Base-by-base conservation (phyloP, 2,888 invertebrate genomes). In the Drosophila koepferae region DNA sequence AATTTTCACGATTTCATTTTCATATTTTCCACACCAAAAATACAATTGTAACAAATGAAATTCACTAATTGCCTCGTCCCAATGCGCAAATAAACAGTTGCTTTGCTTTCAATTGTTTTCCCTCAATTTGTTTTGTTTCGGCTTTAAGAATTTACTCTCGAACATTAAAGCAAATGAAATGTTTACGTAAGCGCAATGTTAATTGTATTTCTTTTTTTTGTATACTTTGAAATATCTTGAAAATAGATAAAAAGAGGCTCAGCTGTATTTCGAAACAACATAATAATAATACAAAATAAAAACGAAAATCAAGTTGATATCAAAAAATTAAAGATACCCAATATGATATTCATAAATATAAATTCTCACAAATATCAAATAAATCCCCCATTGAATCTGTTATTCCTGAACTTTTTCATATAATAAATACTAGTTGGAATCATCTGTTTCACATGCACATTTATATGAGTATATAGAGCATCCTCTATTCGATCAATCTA, bases 31-130 rank as follows among this genome's bases (percentile, higher is more conserved):
- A 46, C 40, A 43, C 28, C 18, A 46, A 34, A 56, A 41, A 60
- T 38, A 54, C 16, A 54, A 38, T 36, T 64, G 68, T 60, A 62
- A 69, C 80, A 74, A 74, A 75, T 63, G 86, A 83, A 81, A 73
- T 74, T 73, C 71, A 77, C 89, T 89, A 84, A 86, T 89, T 85
- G 82, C 72, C 77, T 60, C 76, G 75, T 87, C 74, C 64, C 76
- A 63, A 74, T 74, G 66, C 70, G 80, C 81, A 86, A 85, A 84
- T 87, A 84, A 86, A 86, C 76, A 86, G 68, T 79, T 79, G 49
- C 56, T 63, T 59, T 58, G 49, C 36, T 63, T 69, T 66, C 40
- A 44, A 66, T 61, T 59, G 41, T 60, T 80, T 63, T 54, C 55
- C 53, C 76, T 53, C 48, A 49, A 49, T 63, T 64, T 56, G 63